Evolutionary conservation across 2,113 vertebrate genomes (phyloP).

Genomic region (Grus americana): DNA sequence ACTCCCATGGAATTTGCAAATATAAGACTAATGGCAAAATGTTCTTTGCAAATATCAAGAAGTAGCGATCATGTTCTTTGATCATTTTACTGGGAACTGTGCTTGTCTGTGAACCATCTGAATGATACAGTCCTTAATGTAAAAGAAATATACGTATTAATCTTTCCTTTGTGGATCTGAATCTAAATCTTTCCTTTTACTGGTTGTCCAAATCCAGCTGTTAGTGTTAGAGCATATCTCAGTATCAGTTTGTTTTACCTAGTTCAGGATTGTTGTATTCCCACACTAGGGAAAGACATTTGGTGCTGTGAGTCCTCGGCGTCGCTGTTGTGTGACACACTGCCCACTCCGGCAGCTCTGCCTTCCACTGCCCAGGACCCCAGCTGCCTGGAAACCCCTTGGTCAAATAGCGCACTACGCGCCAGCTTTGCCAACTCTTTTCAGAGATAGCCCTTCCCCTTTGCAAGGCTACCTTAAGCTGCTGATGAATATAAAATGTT

Average conservation of each 20-base stretch:
- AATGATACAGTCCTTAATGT: background rate
- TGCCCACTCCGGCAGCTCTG: background rate
- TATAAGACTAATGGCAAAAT: background rate
- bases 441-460: background rate
- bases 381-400: background rate
- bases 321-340: rapidly evolving
- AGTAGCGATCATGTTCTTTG: background rate
- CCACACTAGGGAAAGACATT: background rate
- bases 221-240: background rate
- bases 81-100: background rate
- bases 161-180: background rate
- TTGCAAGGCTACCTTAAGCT: background rate
- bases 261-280: background rate
- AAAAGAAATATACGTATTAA: background rate
- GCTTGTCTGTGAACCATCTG: background rate
- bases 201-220: background rate
- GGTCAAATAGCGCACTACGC: background rate
- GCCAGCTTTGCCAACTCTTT: background rate
- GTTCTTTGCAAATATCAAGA: background rate
- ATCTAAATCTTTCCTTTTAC: background rate
- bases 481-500: background rate
- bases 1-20: background rate
- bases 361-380: background rate
- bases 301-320: background rate
- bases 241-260: rapidly evolving